Conservation (phyloP, 2,797 vertebrate species). For the Brachymystax lenok region DNA sequence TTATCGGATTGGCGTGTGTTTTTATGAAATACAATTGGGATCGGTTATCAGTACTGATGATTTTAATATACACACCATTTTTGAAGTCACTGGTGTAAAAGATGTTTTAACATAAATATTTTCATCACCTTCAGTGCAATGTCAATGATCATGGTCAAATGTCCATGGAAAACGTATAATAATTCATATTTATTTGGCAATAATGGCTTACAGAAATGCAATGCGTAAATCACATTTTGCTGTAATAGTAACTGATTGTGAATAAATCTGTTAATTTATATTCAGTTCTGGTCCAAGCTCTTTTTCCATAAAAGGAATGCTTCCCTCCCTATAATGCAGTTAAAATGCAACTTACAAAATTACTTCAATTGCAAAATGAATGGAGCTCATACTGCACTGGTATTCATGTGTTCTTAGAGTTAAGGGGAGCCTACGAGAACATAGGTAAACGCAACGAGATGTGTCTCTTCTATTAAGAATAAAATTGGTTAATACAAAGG, state of each 20-base stretch:
- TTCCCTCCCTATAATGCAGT: not conserved
- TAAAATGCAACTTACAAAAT: not conserved
- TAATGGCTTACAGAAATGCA: not conserved
- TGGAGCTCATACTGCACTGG: conserved; percentile 2
- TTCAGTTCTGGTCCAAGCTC: not conserved
- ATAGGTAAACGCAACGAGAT: conserved; percentile 86
- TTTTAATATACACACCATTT: conserved; percentile 25
- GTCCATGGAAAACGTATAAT: not conserved
- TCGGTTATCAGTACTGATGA: conserved; percentile 29
- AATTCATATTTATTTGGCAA: not conserved
- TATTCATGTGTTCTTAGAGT: conserved; percentile 25
- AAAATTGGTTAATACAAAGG: conserved; percentile 94
- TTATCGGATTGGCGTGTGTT: conserved; percentile 33
- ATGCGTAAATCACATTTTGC: no score
- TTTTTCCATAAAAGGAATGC: not conserved
- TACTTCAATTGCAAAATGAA: conserved; percentile 21
- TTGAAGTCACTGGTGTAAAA: conserved; percentile 15
- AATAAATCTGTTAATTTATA: not conserved
- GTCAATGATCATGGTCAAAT: conserved; percentile 9
- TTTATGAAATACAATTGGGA: conserved; percentile 30
- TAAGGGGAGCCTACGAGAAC: conserved; percentile 70
- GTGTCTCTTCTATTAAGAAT: conserved; percentile 91
- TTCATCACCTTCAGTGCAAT: not conserved
- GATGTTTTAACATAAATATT: not conserved
- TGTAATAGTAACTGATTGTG: not conserved